These are phyloP conservation scores for Oplegnathus fasciatus DNA, from an alignment of 2,113 vertebrate species.

Conservation along the genomic window DNA sequence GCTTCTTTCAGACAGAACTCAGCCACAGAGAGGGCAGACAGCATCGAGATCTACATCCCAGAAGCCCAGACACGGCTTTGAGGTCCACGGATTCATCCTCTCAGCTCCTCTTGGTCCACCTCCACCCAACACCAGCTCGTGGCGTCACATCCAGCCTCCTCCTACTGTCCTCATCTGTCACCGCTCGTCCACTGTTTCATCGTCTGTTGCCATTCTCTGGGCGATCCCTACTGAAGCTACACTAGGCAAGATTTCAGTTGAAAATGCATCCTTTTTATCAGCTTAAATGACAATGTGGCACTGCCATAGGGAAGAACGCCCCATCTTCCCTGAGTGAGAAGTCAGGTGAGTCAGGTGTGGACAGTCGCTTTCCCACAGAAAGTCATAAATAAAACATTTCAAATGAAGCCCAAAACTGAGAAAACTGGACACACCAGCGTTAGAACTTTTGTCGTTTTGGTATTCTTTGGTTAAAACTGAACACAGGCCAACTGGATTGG, in stretches of 20 bases:
- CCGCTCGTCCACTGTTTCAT: conserved; percentile 23
- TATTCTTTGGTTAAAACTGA: conserved; percentile 8
- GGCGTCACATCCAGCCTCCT: conserved; percentile 40
- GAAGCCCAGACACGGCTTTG: conserved; percentile 98
- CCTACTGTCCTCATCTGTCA: conserved; percentile 26
- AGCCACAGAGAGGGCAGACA: conserved; percentile 94
- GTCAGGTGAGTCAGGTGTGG: background rate
- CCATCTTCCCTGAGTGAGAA: conserved; percentile 2
- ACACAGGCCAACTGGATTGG: background rate
- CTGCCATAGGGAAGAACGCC: conserved; percentile 38
- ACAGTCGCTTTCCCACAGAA: background rate
- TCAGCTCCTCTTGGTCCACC: conserved; percentile 63
- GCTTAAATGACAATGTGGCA: conserved; percentile 28
- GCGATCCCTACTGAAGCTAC: conserved; percentile 53
- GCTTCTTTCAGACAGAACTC: conserved; percentile 98
- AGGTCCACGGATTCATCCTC: conserved; percentile 80
- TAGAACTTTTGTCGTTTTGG: conserved; percentile 11
- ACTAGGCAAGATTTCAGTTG: conserved; percentile 54
- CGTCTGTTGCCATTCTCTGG: conserved; percentile 45
- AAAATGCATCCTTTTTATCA: background rate
- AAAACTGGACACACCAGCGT: conserved; percentile 41
- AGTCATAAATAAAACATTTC: background rate
- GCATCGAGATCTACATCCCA: conserved; percentile 99
- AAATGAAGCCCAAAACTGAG: conserved; percentile 11
- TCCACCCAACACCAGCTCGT: conserved; percentile 62